A percentile compares a stretch with the other conserved stretches of the same genome.
Evolutionary conservation across 2,113 vertebrate genomes (phyloP).

Genomic region (Austrofundulus limnaeus): DNA sequence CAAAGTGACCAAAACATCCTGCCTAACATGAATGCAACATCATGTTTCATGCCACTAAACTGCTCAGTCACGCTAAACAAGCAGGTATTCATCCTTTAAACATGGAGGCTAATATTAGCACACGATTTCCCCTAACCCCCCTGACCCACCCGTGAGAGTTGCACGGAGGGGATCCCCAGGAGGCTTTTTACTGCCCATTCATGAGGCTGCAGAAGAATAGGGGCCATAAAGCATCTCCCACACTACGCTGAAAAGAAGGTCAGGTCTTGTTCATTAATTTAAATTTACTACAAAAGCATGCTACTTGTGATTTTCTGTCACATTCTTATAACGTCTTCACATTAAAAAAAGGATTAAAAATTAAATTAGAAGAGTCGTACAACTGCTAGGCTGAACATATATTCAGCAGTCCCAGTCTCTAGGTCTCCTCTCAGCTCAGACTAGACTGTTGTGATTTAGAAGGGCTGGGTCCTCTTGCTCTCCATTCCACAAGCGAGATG

Average conservation of each 20-base stretch:
- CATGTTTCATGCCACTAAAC: constrained; percentile 20
- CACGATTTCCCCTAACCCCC: background rate
- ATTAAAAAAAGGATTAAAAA: background rate
- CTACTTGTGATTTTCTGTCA: background rate
- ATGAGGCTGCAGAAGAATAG: constrained; percentile 53
- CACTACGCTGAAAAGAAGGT: constrained; percentile 26
- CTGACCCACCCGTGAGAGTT: constrained; percentile 18
- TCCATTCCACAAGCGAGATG: constrained; percentile 19
- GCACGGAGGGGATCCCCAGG: constrained; percentile 61
- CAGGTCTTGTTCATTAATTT: constrained; percentile 2
- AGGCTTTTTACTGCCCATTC: constrained; percentile 63
- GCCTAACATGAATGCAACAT: constrained; percentile 36
- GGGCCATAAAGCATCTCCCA: constrained; percentile 42
- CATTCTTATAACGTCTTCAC: background rate
- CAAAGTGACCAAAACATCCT: too few relatives aligned
- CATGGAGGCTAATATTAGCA: constrained; percentile 57
- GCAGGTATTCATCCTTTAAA: constrained; percentile 39
- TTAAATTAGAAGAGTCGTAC: background rate
- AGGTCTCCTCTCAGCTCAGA: constrained; percentile 55
- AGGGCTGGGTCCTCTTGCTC: constrained; percentile 44
- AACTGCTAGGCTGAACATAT: too few relatives aligned
- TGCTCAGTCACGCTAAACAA: constrained; percentile 35
- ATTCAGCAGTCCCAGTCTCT: too few relatives aligned
- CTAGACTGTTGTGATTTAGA: constrained; percentile 58
- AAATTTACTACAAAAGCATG: background rate